Evolutionary conservation across 2,888 invertebrate species (phyloP), one percentile per base, ranked within the genome.

Genomic region (Drosophila nr. perissopoda): DNA sequence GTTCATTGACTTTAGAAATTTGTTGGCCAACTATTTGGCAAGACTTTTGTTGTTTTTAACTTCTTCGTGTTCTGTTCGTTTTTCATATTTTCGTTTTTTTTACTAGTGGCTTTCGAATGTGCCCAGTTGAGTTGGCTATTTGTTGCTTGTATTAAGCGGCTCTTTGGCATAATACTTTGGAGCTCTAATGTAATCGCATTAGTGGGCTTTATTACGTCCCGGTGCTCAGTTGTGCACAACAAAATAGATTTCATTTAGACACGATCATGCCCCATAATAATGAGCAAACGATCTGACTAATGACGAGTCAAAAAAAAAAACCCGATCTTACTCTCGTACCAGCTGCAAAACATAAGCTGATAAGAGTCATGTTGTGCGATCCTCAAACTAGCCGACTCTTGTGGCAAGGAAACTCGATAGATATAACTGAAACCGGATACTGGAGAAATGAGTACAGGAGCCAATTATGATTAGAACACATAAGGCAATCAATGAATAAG

Each of bases 121-220:
- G 42, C 21, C 21, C 42, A 42, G 42, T 42, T 42, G 13, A 21
- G 45, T 25, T 45, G 8, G 66, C 58, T 29, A 34, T 60, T 59
- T 74, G 64, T 66, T 64, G 45, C 40, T 62, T 71, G 77, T 72
- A 74, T 81, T 74, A 76, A 71, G 67, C 74, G 70, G 69, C 76
- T 77, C 69, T 80, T 71, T 69, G 69, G 70, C 68, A 56, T 76
- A 85, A 82, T 79, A 76, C 79, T 62, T 53, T 45, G 60, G 52
- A 51, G 65, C 80, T 86, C 82, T 88, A 87, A 87, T 89, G 88
- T 89, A 89, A 89, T 90, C 88, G 90, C 90, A 89, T 89, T 89
- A 89, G 75, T 76, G 71, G 29, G 70, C 80, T 78, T 79, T 83
- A 89, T 76, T 60, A 70, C 87, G 72, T 40, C 36, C 38, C 74